Evolutionary conservation across 2,797 vertebrate species (phyloP).

Genomic region (Phrynocephalus vlangalii): DNA sequence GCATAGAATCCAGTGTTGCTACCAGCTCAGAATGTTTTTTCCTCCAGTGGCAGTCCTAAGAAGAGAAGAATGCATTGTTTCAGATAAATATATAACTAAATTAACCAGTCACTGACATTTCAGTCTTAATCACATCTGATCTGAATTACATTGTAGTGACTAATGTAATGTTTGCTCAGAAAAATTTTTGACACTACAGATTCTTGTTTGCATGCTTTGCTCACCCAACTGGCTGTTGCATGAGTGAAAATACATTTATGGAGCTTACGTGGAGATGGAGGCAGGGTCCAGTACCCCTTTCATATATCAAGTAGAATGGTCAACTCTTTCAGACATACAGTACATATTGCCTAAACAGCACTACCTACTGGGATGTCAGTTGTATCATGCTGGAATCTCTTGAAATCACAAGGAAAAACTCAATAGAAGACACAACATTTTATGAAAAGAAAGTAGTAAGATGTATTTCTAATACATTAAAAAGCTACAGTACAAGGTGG

Average conservation of each 20-base stretch:
- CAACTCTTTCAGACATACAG: neutral
- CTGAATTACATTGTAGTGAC: slow-evolving; percentile 4
- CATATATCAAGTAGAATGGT: neutral
- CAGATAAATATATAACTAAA: slow-evolving; percentile 37
- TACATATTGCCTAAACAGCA: neutral
- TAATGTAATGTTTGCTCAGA: slow-evolving; percentile 2
- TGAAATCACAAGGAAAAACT: neutral
- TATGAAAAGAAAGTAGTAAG: neutral
- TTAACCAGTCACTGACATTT: neutral
- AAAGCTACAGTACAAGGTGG: neutral
- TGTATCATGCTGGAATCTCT: neutral
- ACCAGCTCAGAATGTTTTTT: slow-evolving; percentile 38
- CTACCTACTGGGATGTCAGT: neutral
- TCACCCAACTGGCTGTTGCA: no score
- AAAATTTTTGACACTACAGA: neutral
- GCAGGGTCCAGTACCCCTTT: no score
- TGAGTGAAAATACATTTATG: no score
- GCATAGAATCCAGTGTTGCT: slow-evolving; percentile 29
- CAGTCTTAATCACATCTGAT: neutral
- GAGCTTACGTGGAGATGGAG: no score
- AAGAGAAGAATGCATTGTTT: slow-evolving; percentile 52
- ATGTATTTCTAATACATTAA: neutral
- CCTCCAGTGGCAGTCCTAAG: slow-evolving; percentile 24
- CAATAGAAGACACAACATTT: neutral
- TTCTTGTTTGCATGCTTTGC: no score